Base-by-base conservation (phyloP, 2,113 vertebrate species). In the Dryoscopus gambensis region DNA sequence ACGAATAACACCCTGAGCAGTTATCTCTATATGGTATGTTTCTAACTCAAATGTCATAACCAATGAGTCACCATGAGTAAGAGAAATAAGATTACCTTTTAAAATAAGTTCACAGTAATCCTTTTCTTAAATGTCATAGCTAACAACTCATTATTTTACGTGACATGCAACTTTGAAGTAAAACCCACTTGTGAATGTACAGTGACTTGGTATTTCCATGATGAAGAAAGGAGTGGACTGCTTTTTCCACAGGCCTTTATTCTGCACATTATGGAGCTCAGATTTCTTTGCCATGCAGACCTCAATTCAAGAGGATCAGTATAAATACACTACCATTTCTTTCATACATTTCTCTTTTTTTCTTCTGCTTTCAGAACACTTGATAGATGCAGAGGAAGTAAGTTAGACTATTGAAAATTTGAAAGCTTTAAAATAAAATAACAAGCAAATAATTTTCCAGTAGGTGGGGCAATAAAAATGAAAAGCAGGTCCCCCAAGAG, bases 31-130 rank as follows among this genome's bases (percentile, higher is more conserved):
- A 79, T 87, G 79, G 90, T 77, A 52, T 87, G 84, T 79, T 92
- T 89, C 88, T 96, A 79, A 94, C 91, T 80, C 53, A 87, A 89
- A 85, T 91, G 78, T 95, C 95, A 86, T 92, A 87, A 69, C 76
- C 67, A 91, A 14, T 97, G 96, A 97, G 87, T 97, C 95, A 96
- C 13, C 30, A 19, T 87, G 78, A 92, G 59, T 63, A 95, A 95
- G 80, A 93, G 81, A 92, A 95, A 89, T 74, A 91, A 87, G 93
- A 95, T 93, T 93, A 91, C 60, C 39, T 93, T 93, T 90, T 73
- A 91, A 95, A 97, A 95, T 52, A 77, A 47, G n/a, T 95, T 95
- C 28, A 49, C 46, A 74, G 79, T 95, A 96, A 95, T 93, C 71
- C 56, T 86, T 39, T 75, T 77, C 63, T 84, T 87, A 91, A 91